Evolutionary conservation across 2,797 vertebrate species (phyloP).

Genomic region (Coccyzus lansbergi): DNA sequence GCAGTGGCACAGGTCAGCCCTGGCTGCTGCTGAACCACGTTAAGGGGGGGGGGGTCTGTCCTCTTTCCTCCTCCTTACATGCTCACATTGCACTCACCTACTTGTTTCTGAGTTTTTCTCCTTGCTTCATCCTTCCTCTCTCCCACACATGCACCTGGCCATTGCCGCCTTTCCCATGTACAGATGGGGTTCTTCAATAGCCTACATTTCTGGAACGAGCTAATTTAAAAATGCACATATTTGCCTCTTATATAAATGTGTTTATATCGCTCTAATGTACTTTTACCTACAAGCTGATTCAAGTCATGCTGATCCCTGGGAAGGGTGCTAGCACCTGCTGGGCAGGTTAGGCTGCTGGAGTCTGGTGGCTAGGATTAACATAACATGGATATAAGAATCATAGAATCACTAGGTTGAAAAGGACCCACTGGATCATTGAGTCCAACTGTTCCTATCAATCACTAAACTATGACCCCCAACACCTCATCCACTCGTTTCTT

Average conservation of each 20-base stretch:
- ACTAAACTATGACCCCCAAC: no score
- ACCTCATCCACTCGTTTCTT: no score
- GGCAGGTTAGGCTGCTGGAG: background rate
- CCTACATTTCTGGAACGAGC: background rate
- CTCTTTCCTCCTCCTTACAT: background rate
- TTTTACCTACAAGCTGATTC: background rate
- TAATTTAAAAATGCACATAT: background rate
- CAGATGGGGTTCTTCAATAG: background rate
- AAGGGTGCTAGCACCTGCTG: background rate
- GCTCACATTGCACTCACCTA: background rate
- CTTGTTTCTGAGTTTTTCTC: background rate
- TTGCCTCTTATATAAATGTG: background rate
- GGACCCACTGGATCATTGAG: no score
- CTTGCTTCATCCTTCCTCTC: background rate
- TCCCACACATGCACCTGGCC: fast-evolving
- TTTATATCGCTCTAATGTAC: background rate
- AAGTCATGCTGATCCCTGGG: background rate
- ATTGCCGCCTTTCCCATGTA: background rate
- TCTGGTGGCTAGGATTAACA: background rate
- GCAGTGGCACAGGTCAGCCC: background rate
- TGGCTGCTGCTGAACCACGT: fast-evolving
- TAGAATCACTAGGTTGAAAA: no score
- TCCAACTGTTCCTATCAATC: no score
- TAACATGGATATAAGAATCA: no score
- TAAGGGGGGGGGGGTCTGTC: background rate